phyloP scores from a whole-genome alignment of 2,797 vertebrate genomes.

The Sphenopsis melanotis region DNA sequence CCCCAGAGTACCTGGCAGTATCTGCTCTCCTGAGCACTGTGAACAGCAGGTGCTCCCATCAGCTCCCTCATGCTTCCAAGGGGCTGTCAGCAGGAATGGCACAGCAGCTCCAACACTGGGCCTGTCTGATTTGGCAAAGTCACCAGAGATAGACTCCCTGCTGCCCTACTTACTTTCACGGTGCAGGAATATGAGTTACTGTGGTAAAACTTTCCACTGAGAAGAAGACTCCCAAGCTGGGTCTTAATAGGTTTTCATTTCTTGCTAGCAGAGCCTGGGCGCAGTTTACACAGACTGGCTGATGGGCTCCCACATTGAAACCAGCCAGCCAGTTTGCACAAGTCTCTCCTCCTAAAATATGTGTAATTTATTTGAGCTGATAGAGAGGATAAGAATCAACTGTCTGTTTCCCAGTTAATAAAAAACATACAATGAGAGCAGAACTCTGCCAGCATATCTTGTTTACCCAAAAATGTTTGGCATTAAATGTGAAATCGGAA shows the following conservation, averaged over 20 bases:
- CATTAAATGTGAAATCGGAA: constrained; percentile 74
- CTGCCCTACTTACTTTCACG: background rate
- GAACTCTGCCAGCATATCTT: constrained; percentile 67
- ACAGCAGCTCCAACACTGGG: background rate
- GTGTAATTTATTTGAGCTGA: constrained; percentile 54
- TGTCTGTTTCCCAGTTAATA: constrained; percentile 70
- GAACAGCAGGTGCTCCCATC: background rate
- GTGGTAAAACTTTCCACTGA: background rate
- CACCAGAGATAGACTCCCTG: background rate
- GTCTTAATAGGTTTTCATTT: background rate
- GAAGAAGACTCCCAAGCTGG: background rate
- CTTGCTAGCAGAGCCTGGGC: background rate
- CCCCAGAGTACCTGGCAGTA: background rate
- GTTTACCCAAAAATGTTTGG: constrained; percentile 75
- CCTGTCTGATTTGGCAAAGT: background rate
- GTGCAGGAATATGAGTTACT: background rate
- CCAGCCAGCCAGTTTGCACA: constrained; percentile 51
- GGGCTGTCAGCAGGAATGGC: background rate
- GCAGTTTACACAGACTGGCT: background rate
- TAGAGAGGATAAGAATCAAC: constrained; percentile 65
- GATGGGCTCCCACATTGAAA: background rate
- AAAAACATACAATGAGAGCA: constrained; percentile 69
- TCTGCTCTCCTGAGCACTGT: background rate
- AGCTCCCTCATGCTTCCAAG: background rate
- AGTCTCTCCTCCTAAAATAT: constrained; percentile 39